Conservation (phyloP, 2,888 invertebrate genomes). For the Ectobius pallidus region DNA sequence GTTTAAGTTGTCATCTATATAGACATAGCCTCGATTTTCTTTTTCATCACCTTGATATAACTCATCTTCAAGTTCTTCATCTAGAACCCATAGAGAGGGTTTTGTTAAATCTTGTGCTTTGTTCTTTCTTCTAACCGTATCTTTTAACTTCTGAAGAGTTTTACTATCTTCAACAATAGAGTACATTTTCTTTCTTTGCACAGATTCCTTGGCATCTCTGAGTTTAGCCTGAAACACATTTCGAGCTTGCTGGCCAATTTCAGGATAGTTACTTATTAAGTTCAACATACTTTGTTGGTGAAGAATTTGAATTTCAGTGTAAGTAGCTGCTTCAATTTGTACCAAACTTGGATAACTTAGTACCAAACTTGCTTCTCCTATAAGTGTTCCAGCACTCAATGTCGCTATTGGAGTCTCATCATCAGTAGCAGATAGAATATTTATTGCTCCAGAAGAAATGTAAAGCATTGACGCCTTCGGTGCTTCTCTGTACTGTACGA, state of each 20-base stretch:
- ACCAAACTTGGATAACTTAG: too few species aligned
- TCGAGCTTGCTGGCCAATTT: neutral
- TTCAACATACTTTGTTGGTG: neutral
- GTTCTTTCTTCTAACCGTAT: too few species aligned
- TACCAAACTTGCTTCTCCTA: neutral
- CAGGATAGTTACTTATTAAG: neutral
- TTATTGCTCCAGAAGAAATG: neutral
- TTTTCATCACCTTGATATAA: neutral
- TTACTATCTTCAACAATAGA: too few species aligned
- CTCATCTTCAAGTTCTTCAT: too few species aligned
- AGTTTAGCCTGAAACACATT: too few species aligned
- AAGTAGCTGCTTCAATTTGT: neutral
- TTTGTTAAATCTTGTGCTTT: too few species aligned
- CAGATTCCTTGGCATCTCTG: too few species aligned
- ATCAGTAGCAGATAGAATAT: neutral
- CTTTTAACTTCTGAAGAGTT: too few species aligned
- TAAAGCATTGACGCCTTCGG: neutral
- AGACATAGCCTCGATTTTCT: too few species aligned
- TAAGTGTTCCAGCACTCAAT: neutral
- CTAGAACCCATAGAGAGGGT: too few species aligned
- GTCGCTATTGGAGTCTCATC: neutral
- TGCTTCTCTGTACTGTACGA: neutral
- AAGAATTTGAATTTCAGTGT: neutral
- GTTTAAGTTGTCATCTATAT: too few species aligned
- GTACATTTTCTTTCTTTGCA: too few species aligned